Percentiles rank a stretch among this genome's conserved stretches.
These are phyloP conservation scores for Chelonia mydas DNA, from an alignment of 2,797 vertebrate species.

Conservation along the genomic window DNA sequence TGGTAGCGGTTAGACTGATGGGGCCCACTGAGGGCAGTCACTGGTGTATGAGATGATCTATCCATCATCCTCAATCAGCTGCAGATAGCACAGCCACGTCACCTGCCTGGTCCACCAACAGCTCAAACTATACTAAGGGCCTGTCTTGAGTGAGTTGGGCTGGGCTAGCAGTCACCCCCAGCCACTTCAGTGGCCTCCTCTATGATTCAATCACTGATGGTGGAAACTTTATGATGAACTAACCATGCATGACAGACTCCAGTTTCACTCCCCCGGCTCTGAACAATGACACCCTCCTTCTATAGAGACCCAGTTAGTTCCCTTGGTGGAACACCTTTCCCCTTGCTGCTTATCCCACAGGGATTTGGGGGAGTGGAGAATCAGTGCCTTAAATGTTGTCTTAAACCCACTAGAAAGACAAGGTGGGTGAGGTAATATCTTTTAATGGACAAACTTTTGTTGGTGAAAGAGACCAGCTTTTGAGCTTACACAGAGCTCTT, in stretches of 20 bases:
- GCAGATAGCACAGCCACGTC: too few species aligned
- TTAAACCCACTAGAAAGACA: not conserved
- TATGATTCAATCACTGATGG: not conserved
- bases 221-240: not conserved
- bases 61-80: not conserved
- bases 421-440: not conserved
- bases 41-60: not conserved
- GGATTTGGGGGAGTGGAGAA: not conserved
- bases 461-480: not conserved
- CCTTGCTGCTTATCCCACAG: not conserved
- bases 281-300: not conserved
- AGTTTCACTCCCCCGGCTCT: not conserved
- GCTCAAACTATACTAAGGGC: not conserved
- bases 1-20: not conserved
- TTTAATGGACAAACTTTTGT: not conserved
- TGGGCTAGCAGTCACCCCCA: not conserved
- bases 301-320: fast-evolving
- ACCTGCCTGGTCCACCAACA: not conserved
- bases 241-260: not conserved
- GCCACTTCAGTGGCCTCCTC: fast-evolving
- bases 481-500: not conserved
- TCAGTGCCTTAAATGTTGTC: not conserved
- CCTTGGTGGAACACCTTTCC: not conserved
- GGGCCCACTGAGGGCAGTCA: not conserved
- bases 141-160: not conserved